Conservation (phyloP, 2,113 vertebrate species). For the Genyomyrus donnyi region DNA sequence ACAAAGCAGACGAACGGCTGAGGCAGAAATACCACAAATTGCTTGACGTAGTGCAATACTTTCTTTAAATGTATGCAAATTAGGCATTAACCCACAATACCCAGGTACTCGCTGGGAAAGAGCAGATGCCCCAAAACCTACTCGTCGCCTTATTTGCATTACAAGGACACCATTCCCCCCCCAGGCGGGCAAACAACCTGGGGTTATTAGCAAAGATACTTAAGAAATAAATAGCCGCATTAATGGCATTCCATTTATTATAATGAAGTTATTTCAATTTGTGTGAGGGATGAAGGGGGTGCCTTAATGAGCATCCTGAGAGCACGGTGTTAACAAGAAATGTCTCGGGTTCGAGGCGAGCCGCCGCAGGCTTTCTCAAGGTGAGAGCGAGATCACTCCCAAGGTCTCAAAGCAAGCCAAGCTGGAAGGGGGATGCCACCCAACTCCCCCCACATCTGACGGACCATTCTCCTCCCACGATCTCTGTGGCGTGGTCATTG, state of each 20-base stretch:
- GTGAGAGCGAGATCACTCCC: neutral
- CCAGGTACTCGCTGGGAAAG: conserved; percentile 16
- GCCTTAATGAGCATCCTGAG: neutral
- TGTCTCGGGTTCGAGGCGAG: neutral
- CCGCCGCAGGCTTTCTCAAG: neutral
- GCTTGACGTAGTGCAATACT: conserved; percentile 15
- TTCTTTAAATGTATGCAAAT: conserved; percentile 20
- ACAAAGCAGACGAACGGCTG: neutral
- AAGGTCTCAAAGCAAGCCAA: neutral
- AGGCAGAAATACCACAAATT: conserved; percentile 18
- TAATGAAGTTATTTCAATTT: conserved; percentile 22
- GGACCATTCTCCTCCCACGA: neutral
- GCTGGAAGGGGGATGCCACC: neutral
- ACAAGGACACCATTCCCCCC: conserved; percentile 42
- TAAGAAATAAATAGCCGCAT: conserved; percentile 37
- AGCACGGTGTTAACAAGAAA: neutral
- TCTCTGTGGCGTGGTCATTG: neutral
- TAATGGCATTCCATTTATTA: conserved; percentile 45
- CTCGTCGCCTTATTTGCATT: conserved; percentile 34
- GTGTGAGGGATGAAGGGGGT: neutral
- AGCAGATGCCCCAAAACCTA: conserved; percentile 1
- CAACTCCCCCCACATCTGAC: neutral
- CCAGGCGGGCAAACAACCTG: conserved; percentile 37
- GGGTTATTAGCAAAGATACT: conserved; percentile 45
- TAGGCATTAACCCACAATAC: conserved; percentile 27